A percentile compares a stretch with the other conserved stretches of the same genome.
phyloP scores from a whole-genome alignment of 2,797 vertebrate species.

The Gymnoscopelus braueri region DNA sequence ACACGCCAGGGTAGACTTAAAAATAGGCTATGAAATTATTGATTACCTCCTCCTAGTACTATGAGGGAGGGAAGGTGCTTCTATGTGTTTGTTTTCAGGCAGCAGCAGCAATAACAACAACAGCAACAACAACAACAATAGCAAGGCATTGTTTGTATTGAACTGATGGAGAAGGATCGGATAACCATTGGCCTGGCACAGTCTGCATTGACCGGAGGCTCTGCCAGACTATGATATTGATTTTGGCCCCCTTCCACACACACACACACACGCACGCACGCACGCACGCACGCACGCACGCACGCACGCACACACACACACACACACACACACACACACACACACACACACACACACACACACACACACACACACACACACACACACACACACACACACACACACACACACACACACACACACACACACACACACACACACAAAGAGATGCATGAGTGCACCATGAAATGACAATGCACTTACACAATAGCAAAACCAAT shows the following conservation, averaged over 20 bases:
- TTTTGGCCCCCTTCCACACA: slow-evolving; percentile 43
- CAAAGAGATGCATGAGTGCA: slow-evolving; percentile 40
- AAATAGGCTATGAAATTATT: too few species aligned
- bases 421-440: too few species aligned
- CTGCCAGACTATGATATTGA: slow-evolving; percentile 66
- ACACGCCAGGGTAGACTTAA: too few species aligned
- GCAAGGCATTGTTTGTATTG: slow-evolving; percentile 1
- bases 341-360: too few species aligned
- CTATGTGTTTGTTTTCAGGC: neutral
- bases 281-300: too few species aligned
- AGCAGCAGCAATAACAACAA: slow-evolving; percentile 27
- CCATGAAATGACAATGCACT: slow-evolving; percentile 44
- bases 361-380: too few species aligned
- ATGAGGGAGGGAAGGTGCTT: neutral
- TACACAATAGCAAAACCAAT: slow-evolving; percentile 47
- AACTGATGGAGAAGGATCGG: slow-evolving; percentile 14
- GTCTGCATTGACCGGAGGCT: slow-evolving; percentile 35
- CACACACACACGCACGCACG: too few species aligned
- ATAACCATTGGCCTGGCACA: slow-evolving; percentile 31
- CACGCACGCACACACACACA: too few species aligned
- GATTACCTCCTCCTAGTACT: too few species aligned
- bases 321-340: too few species aligned
- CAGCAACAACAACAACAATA: slow-evolving; percentile 16
- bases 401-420: too few species aligned
- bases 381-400: too few species aligned